These are phyloP conservation scores for Siniperca knerii DNA, from an alignment of 2,113 vertebrate genomes.

Conservation along the genomic window DNA sequence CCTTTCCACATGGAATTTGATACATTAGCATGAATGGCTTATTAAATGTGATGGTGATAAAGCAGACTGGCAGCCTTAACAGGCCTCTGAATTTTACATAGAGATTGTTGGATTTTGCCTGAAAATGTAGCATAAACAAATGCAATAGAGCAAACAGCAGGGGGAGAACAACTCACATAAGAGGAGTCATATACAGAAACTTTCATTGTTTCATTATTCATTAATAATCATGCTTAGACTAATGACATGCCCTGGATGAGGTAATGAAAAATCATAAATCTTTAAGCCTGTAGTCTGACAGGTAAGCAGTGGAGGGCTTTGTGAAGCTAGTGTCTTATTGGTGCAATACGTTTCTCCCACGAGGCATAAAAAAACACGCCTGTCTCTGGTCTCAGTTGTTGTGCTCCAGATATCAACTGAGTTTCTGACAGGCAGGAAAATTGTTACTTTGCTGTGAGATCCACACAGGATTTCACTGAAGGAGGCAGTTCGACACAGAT, in stretches of 20 bases:
- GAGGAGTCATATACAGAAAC: neutral
- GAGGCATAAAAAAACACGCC: neutral
- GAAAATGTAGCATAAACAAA: neutral
- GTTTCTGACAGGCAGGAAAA: conserved; percentile 43
- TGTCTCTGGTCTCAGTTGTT: conserved; percentile 30
- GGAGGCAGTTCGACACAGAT: conserved; percentile 10
- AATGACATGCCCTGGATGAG: neutral
- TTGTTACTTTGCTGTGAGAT: conserved; percentile 44
- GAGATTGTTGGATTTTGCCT: neutral
- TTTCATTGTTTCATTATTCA: neutral
- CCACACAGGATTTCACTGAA: conserved; percentile 21
- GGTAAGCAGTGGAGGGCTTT: conserved; percentile 9
- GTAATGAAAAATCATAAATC: neutral
- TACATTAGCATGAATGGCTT: neutral
- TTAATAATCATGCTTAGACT: neutral
- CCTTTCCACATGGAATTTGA: neutral
- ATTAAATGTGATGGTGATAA: neutral
- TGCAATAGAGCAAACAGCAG: neutral
- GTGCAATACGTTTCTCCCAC: conserved; percentile 1
- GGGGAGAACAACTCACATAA: neutral
- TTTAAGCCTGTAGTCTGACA: neutral
- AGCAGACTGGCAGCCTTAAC: neutral
- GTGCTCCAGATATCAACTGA: conserved; percentile 47
- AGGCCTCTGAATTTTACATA: neutral
- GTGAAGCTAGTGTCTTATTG: neutral